Evolutionary conservation across 2,113 vertebrate species (phyloP).

Genomic region (Pollimyrus isidori): DNA sequence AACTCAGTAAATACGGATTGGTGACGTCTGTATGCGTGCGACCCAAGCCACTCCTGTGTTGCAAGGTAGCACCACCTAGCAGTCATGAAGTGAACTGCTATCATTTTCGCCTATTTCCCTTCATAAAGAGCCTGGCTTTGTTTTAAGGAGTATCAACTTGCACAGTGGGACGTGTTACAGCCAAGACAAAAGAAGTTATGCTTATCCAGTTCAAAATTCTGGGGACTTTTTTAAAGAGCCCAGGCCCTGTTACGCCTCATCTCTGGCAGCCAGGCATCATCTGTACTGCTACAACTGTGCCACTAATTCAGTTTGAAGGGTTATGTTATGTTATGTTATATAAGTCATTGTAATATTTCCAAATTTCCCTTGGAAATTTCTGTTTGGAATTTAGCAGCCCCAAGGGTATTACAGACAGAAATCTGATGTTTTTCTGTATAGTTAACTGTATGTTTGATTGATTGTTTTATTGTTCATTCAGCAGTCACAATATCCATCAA

Average conservation of each 20-base stretch:
- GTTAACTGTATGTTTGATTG: not conserved
- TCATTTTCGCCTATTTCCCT: not conserved
- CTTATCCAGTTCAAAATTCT: not conserved
- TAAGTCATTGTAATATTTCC: not conserved
- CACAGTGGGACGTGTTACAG: not conserved
- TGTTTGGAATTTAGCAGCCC: not conserved
- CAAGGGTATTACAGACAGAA: not conserved
- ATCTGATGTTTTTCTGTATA: not conserved
- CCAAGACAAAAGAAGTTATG: not conserved
- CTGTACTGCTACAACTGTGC: not conserved
- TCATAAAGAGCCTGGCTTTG: not conserved
- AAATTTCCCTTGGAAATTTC: not conserved
- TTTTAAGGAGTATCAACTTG: not conserved
- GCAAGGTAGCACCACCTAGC: constrained; percentile 2
- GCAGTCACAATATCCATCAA: not conserved
- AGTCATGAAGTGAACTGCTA: not conserved
- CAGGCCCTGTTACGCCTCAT: not conserved
- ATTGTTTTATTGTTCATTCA: not conserved
- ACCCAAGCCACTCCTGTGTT: not conserved
- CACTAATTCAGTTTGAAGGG: not conserved
- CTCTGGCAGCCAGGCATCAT: not conserved
- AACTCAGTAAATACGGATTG: not conserved
- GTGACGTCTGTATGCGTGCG: not conserved
- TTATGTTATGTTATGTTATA: not conserved
- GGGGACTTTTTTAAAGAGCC: not conserved